A percentile compares a stretch with the other conserved stretches of the same genome.
Evolutionary conservation across 2,113 vertebrate species (phyloP).

Genomic region (Hylia prasina): DNA sequence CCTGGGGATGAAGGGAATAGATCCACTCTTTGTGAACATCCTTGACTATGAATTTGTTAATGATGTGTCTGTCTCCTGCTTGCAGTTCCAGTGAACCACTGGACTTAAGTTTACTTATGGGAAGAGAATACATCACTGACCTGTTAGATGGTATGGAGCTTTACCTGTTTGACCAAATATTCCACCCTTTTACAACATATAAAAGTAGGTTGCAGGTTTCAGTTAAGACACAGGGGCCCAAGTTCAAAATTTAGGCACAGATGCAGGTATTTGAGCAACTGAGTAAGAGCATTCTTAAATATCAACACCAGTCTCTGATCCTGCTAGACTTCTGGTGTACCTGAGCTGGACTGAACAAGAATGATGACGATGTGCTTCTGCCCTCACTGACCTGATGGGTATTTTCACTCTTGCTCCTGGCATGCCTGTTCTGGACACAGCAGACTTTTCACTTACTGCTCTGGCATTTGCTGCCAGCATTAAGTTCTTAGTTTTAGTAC

Average conservation of each 20-base stretch:
- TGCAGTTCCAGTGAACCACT: not conserved
- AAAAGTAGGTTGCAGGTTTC: not conserved
- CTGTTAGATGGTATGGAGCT: not conserved
- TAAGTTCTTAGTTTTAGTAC: not conserved
- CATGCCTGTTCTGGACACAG: not conserved
- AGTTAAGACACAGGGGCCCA: not conserved
- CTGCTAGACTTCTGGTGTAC: not conserved
- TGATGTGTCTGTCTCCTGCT: not conserved
- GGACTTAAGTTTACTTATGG: not conserved
- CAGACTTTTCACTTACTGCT: not conserved
- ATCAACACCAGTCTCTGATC: not conserved
- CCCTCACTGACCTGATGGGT: not conserved
- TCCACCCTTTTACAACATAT: not conserved
- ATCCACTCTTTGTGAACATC: not conserved
- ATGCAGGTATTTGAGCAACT: not conserved
- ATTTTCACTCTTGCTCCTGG: not conserved
- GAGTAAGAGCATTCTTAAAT: not conserved
- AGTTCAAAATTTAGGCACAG: not conserved
- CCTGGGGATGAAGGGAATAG: accelerated
- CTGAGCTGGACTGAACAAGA: not conserved
- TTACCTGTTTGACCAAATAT: not conserved
- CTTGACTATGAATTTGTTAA: not conserved
- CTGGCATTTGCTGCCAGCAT: not conserved
- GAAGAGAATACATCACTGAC: not conserved
- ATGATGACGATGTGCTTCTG: not conserved